A percentile compares a stretch with the other conserved stretches of the same genome.
Evolutionary conservation across 2,888 invertebrate genomes (phyloP).

Genomic region (Tenodera sinensis): DNA sequence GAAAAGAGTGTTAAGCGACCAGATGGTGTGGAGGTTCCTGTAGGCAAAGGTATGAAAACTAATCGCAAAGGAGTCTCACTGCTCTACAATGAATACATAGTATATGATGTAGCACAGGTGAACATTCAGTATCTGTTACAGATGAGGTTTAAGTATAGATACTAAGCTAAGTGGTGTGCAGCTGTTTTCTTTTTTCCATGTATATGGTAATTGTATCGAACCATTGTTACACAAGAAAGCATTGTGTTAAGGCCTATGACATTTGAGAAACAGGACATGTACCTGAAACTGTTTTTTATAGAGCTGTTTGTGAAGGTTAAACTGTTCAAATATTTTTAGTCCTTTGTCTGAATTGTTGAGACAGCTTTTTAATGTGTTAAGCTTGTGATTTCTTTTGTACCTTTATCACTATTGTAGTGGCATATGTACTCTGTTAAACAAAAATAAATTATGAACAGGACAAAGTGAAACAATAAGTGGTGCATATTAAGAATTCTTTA

Average conservation of each 20-base stretch:
- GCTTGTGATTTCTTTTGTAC: background rate
- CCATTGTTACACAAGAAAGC: background rate
- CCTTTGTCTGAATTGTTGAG: background rate
- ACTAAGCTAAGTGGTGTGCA: conserved; percentile 36
- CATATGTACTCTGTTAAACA: background rate
- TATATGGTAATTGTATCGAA: too few species aligned
- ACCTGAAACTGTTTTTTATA: background rate
- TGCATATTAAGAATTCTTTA: background rate
- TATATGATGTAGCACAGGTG: conserved; percentile 94
- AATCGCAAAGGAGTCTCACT: conserved; percentile 51
- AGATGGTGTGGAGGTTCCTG: conserved; percentile 75
- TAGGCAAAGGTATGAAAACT: conserved; percentile 58
- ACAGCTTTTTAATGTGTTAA: background rate
- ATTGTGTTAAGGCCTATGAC: background rate
- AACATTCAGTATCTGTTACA: conserved; percentile 84
- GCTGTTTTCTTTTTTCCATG: background rate
- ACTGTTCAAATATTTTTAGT: background rate
- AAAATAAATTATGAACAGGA: background rate
- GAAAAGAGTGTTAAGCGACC: conserved; percentile 49
- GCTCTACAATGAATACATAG: conserved; percentile 93
- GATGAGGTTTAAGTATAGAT: conserved; percentile 80
- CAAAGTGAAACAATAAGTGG: background rate
- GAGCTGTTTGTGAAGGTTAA: background rate
- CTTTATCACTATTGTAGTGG: background rate
- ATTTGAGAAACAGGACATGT: background rate